Evolutionary conservation across 2,888 invertebrate genomes (phyloP).

Genomic region (Eupithecia pulchellata): DNA sequence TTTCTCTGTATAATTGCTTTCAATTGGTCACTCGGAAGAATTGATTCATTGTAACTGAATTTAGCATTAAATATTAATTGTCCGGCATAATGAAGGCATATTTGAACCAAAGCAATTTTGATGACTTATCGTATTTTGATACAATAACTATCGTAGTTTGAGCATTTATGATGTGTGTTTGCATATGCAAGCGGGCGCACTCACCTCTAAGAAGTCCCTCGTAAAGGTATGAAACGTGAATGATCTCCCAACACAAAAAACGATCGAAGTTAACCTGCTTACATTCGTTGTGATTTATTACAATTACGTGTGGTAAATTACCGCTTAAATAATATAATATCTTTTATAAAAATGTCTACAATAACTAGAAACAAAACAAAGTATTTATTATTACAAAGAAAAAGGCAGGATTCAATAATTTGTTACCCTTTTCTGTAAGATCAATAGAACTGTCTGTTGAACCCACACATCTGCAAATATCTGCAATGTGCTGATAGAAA

Average conservation of each 20-base stretch:
- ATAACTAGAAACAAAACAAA: not conserved
- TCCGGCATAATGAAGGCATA: not conserved
- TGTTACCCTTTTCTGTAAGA: not conserved
- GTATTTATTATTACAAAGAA: not conserved
- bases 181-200: too few relatives aligned
- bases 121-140: too few relatives aligned
- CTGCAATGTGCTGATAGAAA: conserved; percentile 37
- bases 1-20: not conserved
- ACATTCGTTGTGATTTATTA: too few relatives aligned
- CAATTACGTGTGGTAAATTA: not conserved
- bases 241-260: too few relatives aligned
- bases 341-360: not conserved
- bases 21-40: not conserved
- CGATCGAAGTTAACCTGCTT: too few relatives aligned
- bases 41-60: not conserved
- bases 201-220: too few relatives aligned
- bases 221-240: too few relatives aligned
- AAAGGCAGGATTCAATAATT: not conserved
- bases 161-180: too few relatives aligned
- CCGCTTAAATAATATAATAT: not conserved
- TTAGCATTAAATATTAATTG: not conserved
- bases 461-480: conserved; percentile 24
- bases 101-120: not conserved
- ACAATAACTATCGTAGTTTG: too few relatives aligned
- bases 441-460: not conserved